These are phyloP conservation scores for Cinclus cinclus DNA, from an alignment of 2,113 vertebrate genomes.

Conservation along the genomic window DNA sequence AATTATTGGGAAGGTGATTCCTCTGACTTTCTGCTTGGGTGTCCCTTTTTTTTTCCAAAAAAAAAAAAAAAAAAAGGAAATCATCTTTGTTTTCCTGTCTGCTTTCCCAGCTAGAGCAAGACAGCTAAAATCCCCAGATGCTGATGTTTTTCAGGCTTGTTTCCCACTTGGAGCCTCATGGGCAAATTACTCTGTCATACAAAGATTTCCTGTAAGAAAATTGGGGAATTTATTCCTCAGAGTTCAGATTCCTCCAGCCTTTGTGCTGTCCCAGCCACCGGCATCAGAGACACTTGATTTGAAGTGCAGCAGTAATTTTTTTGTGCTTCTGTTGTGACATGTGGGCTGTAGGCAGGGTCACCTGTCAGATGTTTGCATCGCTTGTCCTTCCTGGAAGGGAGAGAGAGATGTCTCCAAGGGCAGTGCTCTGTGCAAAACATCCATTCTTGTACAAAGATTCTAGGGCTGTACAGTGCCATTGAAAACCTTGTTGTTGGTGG, in stretches of 20 bases:
- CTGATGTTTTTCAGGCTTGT: conserved; percentile 36
- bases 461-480: not conserved
- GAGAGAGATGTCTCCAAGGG: not conserved
- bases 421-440: not conserved
- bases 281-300: not conserved
- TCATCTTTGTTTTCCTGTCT: not conserved
- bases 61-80: not conserved
- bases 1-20: not conserved
- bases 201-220: conserved; percentile 27
- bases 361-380: not conserved
- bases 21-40: not conserved
- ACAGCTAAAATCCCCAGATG: conserved; percentile 37
- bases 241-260: not conserved
- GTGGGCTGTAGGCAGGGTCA: not conserved
- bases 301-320: not conserved
- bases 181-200: conserved; percentile 24
- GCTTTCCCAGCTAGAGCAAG: not conserved
- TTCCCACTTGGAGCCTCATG: conserved; percentile 23
- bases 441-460: not conserved
- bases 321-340: not conserved
- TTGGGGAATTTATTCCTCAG: not conserved
- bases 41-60: not conserved
- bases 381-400: not conserved
- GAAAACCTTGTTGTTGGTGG: no score
- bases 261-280: not conserved